Evolutionary conservation across 2,113 vertebrate species (phyloP).

Genomic region (Pterocles orientalis): DNA sequence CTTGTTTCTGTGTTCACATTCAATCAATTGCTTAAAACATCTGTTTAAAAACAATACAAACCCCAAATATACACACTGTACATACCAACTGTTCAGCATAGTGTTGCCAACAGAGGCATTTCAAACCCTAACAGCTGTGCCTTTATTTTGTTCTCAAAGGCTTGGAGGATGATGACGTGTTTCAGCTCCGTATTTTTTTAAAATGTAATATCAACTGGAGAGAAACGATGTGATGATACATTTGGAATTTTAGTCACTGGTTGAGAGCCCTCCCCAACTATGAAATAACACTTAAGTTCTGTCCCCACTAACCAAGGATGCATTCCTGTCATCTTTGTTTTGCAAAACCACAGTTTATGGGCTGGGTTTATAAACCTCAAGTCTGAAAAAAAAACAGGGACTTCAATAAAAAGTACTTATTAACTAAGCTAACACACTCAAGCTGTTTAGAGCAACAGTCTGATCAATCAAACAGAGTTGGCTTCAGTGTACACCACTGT

Average conservation of each 20-base stretch:
- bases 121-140: not conserved
- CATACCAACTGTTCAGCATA: not conserved
- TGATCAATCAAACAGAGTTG: conserved; percentile 62
- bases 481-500: conserved; percentile 82
- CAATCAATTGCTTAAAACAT: not conserved
- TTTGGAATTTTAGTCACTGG: not conserved
- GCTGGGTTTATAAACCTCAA: not conserved
- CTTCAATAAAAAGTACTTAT: not conserved
- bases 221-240: not conserved
- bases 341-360: not conserved
- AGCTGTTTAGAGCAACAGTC: not conserved
- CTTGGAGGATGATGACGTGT: not conserved
- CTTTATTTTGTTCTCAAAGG: not conserved
- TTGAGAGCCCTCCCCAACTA: not conserved
- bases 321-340: not conserved
- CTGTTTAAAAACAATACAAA: not conserved
- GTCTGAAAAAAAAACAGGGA: not conserved
- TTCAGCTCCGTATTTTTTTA: not conserved
- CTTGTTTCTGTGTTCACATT: not conserved
- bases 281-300: not conserved
- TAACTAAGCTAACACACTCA: not conserved
- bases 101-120: not conserved
- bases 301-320: not conserved
- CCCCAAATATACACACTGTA: not conserved
- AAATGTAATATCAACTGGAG: not conserved